Conservation (phyloP, 2,888 invertebrate genomes). For the Pteria penguin region DNA sequence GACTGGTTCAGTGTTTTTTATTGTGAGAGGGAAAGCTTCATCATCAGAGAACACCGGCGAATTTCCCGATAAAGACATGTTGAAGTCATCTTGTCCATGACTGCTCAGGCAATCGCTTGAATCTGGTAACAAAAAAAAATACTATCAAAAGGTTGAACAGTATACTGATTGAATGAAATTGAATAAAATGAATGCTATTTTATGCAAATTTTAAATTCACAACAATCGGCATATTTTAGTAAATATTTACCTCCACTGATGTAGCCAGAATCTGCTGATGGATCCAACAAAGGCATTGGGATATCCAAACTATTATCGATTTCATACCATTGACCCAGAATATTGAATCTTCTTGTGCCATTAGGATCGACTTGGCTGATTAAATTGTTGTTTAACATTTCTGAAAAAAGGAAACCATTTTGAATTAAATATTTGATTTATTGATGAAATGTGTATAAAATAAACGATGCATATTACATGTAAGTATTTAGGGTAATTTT, state of each 20-base stretch:
- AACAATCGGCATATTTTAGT: background rate
- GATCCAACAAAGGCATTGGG: background rate
- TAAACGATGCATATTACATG: background rate
- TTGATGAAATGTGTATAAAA: background rate
- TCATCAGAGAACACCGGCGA: constrained; percentile 28
- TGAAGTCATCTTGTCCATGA: constrained; percentile 12
- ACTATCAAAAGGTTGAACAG: too few species aligned
- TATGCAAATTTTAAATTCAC: background rate
- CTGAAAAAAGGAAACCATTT: too few species aligned
- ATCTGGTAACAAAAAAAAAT: background rate
- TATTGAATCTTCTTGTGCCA: constrained; percentile 32
- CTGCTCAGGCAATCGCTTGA: constrained; percentile 22
- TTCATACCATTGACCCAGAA: constrained; percentile 41
- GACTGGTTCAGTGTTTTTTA: background rate
- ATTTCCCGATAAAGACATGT: too few species aligned
- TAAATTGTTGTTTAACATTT: constrained; percentile 42
- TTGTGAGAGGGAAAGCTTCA: background rate
- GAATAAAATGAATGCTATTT: background rate
- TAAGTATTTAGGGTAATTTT: background rate
- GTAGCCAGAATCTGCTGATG: constrained; percentile 28
- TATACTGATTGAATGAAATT: too few species aligned
- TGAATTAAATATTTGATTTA: too few species aligned
- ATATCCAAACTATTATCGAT: constrained; percentile 20
- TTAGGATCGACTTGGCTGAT: constrained; percentile 28
- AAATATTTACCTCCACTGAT: constrained; percentile 36